These are phyloP conservation scores for Phataginus tricuspis DNA, from an alignment of 2,797 vertebrate genomes.

Conservation along the genomic window DNA sequence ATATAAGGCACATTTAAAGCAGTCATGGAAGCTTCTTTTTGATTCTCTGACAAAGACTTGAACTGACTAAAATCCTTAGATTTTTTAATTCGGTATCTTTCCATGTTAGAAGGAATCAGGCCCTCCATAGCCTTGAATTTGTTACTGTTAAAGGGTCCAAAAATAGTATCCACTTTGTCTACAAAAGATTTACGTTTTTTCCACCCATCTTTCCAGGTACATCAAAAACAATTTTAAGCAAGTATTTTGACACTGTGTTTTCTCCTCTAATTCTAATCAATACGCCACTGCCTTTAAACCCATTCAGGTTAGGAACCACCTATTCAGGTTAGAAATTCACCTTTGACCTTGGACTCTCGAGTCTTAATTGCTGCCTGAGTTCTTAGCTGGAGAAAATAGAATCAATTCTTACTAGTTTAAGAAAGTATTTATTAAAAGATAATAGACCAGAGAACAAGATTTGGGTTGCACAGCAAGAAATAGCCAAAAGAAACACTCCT, in stretches of 20 bases:
- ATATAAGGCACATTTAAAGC: background rate
- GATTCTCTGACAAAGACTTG: background rate
- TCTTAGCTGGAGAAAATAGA: background rate
- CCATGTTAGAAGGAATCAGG: background rate
- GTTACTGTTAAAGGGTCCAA: background rate
- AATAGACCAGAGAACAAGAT: background rate
- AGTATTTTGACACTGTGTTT: background rate
- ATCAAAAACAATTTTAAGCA: background rate
- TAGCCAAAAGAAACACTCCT: background rate
- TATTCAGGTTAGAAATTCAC: background rate
- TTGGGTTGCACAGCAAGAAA: background rate
- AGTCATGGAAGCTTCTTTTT: background rate
- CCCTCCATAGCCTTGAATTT: background rate
- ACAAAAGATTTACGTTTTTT: background rate
- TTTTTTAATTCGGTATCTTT: background rate
- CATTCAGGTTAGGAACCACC: background rate
- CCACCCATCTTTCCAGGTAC: background rate
- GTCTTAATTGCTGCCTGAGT: background rate
- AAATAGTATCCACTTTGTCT: background rate
- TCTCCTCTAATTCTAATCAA: background rate
- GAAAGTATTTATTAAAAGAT: background rate
- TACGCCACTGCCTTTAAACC: background rate
- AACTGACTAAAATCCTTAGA: background rate
- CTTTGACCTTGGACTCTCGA: background rate
- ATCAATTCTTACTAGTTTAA: background rate